Conservation (phyloP, 1,140 invertebrate genomes). For the Globodera ellingtonae region DNA sequence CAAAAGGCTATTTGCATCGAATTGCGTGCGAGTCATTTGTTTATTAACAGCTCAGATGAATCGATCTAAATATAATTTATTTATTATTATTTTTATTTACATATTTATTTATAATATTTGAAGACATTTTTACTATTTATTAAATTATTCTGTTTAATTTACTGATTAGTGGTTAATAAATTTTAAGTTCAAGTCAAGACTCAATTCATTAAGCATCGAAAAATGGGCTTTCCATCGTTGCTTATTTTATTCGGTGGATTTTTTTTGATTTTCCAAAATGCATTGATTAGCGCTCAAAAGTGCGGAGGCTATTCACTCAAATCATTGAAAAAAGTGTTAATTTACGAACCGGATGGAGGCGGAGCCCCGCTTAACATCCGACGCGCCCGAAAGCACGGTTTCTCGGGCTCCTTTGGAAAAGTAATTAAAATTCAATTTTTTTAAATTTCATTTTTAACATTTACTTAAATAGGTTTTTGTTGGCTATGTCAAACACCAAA, state of each 20-base stretch:
- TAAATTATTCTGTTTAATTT: too few relatives aligned
- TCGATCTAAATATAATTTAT: too few relatives aligned
- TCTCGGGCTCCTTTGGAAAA: not conserved
- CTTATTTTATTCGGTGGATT: not conserved
- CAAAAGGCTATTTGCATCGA: too few relatives aligned
- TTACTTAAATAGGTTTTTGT: not conserved
- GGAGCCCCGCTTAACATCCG: not conserved
- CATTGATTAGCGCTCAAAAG: not conserved
- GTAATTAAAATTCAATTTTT: not conserved
- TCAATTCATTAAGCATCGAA: too few relatives aligned
- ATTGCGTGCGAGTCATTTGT: too few relatives aligned
- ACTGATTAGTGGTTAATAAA: too few relatives aligned
- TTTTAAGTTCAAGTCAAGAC: too few relatives aligned
- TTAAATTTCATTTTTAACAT: not conserved
- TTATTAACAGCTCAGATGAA: too few relatives aligned
- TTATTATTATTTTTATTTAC: too few relatives aligned
- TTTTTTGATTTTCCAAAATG: not conserved
- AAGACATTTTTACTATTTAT: too few relatives aligned
- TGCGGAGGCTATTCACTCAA: not conserved
- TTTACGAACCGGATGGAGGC: not conserved
- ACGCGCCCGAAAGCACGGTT: not conserved
- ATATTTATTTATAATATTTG: too few relatives aligned
- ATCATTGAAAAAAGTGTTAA: not conserved
- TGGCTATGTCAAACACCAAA: not conserved
- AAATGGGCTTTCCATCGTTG: too few relatives aligned